Evolutionary conservation across 2,113 vertebrate species (phyloP), one percentile per base, ranked within the genome.

Genomic region (Prolemur simus): DNA sequence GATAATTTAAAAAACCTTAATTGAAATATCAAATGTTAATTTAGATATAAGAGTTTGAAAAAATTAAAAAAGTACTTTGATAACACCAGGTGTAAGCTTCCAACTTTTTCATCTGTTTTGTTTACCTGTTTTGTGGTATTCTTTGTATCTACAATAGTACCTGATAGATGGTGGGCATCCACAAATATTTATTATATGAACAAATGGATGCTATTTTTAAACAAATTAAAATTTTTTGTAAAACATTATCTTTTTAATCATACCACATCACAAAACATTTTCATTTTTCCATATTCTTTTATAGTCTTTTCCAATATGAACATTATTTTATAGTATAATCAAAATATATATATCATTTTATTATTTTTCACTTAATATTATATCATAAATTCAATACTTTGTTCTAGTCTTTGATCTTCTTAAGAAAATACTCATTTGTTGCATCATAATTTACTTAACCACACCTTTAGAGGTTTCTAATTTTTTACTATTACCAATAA

Each of bases 301-400:
- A 76, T 54, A 68, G 47, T 64, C 9, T 82, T 86, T 85, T 86
- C 18, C 74, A 86, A 54, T 60, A 78, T 58, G 49, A 11, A 12
- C 52, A 64, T 77, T 81, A 76, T 66, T 56, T 95, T 76, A 86
- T 1, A 89, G 39, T 69, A 56, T 39, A 95, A 96, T 37, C 32
- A 52, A 15, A 52, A 15, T 45, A 6, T 6, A 54, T 60, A 34
- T 27, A 58, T 81, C 58, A 54, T 78, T 92, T 69, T 42, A 86
- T 60, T 39, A 89, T 49, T 64, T 95, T 92, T 89, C 14, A 96
- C 21, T 85, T 93, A 73, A 54, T 20, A 69, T 82, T 94, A 37
- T 69, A 71, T 69, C 58, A 80, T 23, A n/a, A 95, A 42, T 25
- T 32, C 1, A 56, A 6, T 49, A 85, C 27, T 27, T 23, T 76